These are phyloP conservation scores for Volucella inflata DNA, from an alignment of 2,888 invertebrate genomes.

Conservation along the genomic window DNA sequence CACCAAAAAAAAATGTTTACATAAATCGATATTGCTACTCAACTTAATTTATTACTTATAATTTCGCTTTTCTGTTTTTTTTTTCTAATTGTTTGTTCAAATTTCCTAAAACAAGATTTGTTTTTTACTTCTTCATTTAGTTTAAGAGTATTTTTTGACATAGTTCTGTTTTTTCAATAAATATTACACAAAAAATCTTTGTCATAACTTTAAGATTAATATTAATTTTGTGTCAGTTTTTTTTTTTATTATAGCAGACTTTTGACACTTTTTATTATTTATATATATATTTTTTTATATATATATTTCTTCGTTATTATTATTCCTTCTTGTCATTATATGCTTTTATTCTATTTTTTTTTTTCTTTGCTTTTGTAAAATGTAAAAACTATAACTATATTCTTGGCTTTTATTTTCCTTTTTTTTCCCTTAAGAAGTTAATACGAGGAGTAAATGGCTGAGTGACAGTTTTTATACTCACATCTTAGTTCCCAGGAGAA, in stretches of 20 bases:
- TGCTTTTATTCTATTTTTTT: constrained; percentile 34
- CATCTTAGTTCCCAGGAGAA: constrained; percentile 5
- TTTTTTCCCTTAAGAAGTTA: constrained; percentile 27
- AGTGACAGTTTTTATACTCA: constrained; percentile 28
- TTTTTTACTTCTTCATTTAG: constrained; percentile 25
- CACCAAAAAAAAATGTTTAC: constrained; percentile 26
- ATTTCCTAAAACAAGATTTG: constrained; percentile 34
- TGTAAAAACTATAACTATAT: constrained; percentile 53
- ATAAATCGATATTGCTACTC: constrained; percentile 42
- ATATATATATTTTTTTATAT: background rate
- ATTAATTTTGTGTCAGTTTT: background rate
- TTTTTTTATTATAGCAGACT: background rate
- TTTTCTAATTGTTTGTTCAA: constrained; percentile 49
- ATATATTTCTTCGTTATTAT: constrained; percentile 14
- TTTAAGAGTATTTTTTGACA: constrained; percentile 45
- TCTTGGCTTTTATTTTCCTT: constrained; percentile 35
- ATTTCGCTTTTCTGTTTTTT: constrained; percentile 31
- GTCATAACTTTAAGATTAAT: constrained; percentile 34
- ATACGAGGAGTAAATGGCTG: constrained; percentile 36
- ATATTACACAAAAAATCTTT: constrained; percentile 50
- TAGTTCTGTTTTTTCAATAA: constrained; percentile 41
- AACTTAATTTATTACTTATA: constrained; percentile 57
- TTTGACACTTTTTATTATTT: background rate
- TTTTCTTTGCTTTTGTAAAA: constrained; percentile 49
- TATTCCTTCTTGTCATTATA: constrained; percentile 38